Percentiles rank a stretch among this genome's conserved stretches.
Evolutionary conservation across 2,797 vertebrate species (phyloP).

Genomic region (Myripristis jacobus): DNA sequence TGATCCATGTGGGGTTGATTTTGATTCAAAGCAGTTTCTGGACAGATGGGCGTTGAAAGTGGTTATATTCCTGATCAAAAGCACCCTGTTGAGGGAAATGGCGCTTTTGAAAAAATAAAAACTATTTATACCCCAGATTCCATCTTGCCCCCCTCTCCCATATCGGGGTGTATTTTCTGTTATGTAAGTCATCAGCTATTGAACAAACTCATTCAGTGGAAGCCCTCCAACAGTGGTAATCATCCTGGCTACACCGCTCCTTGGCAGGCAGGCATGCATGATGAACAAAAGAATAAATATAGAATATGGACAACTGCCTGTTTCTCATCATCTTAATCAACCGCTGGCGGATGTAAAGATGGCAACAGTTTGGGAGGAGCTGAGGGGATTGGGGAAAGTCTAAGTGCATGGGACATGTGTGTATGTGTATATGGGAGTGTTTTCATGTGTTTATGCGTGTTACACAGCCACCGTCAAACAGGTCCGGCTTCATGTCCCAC

Average conservation of each 20-base stretch:
- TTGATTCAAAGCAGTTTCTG: not conserved
- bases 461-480: conserved; percentile 31
- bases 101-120: conserved; percentile 37
- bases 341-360: conserved; percentile 1
- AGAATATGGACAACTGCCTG: conserved; percentile 12
- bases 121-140: conserved; percentile 42
- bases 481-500: conserved; percentile 34
- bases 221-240: conserved; percentile 37
- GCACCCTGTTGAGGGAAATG: conserved; percentile 1
- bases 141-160: not conserved
- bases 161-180: conserved; percentile 42
- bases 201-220: conserved; percentile 27
- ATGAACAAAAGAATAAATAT: conserved; percentile 32
- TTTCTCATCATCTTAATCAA: conserved; percentile 36
- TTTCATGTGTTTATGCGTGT: conserved; percentile 12
- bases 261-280: not conserved
- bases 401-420: not conserved
- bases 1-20: too few relatives aligned
- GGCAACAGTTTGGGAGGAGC: too few relatives aligned
- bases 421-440: conserved; percentile 4
- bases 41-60: not conserved
- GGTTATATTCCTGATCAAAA: not conserved
- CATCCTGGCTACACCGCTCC: not conserved
- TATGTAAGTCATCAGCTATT: conserved; percentile 37
- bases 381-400: not conserved